These are phyloP conservation scores for Eutrigla gurnardus DNA, from an alignment of 2,797 vertebrate genomes.

Conservation along the genomic window DNA sequence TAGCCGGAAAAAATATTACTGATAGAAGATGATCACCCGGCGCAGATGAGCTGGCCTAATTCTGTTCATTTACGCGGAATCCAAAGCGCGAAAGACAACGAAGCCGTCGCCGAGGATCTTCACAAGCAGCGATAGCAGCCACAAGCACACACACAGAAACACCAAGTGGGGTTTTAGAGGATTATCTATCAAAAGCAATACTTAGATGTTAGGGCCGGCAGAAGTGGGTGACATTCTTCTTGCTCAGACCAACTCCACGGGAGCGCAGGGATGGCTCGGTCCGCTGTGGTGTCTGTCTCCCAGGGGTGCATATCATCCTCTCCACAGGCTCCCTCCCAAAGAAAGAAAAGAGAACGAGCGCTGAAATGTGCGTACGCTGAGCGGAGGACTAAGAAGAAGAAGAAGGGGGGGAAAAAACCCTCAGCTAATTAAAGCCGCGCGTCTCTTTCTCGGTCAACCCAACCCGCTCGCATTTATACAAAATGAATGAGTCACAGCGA, in stretches of 20 bases:
- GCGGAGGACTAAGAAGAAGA: conserved; percentile 33
- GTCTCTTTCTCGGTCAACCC: conserved; percentile 56
- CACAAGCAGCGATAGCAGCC: background rate
- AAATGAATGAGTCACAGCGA: conserved; percentile 81
- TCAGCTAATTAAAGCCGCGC: conserved; percentile 71
- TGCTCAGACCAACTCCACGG: conserved; percentile 71
- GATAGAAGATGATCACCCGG: conserved; percentile 16
- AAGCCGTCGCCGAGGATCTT: conserved; percentile 35
- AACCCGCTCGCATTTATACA: conserved; percentile 66
- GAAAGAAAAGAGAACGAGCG: conserved; percentile 21
- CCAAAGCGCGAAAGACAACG: conserved; percentile 46
- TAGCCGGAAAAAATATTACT: conserved; percentile 39
- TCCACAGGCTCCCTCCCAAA: conserved; percentile 39
- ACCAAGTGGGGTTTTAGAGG: background rate
- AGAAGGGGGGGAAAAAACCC: too few species aligned
- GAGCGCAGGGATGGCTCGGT: conserved; percentile 65
- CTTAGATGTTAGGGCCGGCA: conserved; percentile 65
- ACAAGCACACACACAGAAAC: background rate
- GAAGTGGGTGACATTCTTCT: conserved; percentile 80
- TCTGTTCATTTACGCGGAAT: conserved; percentile 44
- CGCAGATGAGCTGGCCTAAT: conserved; percentile 50
- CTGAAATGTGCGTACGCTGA: conserved; percentile 40
- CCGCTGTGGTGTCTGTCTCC: conserved; percentile 60
- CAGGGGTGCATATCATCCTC: conserved; percentile 70
- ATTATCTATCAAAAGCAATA: conserved; percentile 28